A percentile compares a stretch with the other conserved stretches of the same genome.
Evolutionary conservation across 2,888 invertebrate genomes (phyloP).

Genomic region (Eledona agricola): DNA sequence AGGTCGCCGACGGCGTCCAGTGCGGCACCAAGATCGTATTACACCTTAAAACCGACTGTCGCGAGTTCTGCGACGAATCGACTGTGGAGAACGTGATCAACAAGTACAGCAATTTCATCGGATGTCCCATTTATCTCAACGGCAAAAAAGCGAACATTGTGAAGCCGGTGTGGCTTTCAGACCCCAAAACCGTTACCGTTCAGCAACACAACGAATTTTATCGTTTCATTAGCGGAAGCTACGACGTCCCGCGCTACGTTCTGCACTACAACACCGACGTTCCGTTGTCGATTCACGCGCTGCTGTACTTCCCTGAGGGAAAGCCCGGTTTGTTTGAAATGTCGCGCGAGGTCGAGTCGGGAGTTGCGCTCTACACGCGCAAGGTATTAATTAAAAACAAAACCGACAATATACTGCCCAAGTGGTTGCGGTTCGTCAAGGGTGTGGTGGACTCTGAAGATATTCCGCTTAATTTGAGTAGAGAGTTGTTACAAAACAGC

Average conservation of each 20-base stretch:
- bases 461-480: constrained; percentile 95
- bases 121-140: constrained; percentile 91
- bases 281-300: constrained; percentile 88
- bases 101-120: constrained; percentile 98
- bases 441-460: constrained; percentile 99
- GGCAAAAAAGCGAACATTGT: constrained; percentile 89
- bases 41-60: constrained; percentile 85
- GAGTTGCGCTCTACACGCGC: constrained; percentile 89
- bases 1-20: constrained; percentile 83
- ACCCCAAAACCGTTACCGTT: constrained; percentile 84
- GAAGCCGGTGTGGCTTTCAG: constrained; percentile 92
- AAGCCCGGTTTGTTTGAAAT: constrained; percentile 84
- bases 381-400: constrained; percentile 93
- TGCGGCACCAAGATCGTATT: constrained; percentile 94
- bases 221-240: constrained; percentile 85
- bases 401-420: constrained; percentile 89
- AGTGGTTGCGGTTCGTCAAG: constrained; percentile 95
- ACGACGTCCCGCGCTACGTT: constrained; percentile 87
- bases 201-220: constrained; percentile 95
- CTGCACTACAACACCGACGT: constrained; percentile 94
- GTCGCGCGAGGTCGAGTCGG: constrained; percentile 83
- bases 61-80: constrained; percentile 89
- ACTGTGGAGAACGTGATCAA: constrained; percentile 85
- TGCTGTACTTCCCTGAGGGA: constrained; percentile 93
- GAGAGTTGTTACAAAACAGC: constrained; percentile 95